A percentile compares a stretch with the other conserved stretches of the same genome.
These are phyloP conservation scores for Lottia gigantea DNA, from an alignment of 2,888 invertebrate genomes.

Conservation along the genomic window DNA sequence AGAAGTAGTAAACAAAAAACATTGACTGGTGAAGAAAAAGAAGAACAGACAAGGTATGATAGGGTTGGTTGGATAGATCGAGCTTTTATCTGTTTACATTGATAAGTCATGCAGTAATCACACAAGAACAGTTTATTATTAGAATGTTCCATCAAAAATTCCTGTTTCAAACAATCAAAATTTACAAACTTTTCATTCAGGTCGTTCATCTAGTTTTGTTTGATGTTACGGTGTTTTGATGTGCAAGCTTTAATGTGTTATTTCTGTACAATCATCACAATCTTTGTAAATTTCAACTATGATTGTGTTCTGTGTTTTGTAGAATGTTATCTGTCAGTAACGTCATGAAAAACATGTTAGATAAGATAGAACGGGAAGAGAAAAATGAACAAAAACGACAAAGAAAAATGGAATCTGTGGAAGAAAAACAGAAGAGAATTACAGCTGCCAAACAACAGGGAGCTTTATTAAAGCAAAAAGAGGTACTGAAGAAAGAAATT, in stretches of 20 bases:
- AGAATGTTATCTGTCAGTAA: conserved; percentile 64
- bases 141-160: no score
- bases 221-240: no score
- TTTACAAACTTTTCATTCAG: no score
- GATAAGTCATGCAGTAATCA: no score
- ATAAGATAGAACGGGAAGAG: conserved; percentile 68
- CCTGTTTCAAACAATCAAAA: no score
- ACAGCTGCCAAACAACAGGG: conserved; percentile 76
- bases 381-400: conserved; percentile 57
- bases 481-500: conserved; percentile 91
- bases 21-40: conserved; percentile 64
- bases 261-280: no score
- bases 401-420: conserved; percentile 66
- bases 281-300: background rate
- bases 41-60: conserved; percentile 62
- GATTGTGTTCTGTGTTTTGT: conserved; percentile 16
- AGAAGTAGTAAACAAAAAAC: conserved; percentile 37
- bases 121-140: no score
- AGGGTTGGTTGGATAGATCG: background rate
- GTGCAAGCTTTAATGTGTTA: no score
- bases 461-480: conserved; percentile 87
- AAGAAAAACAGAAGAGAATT: conserved; percentile 72
- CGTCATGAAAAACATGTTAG: conserved; percentile 63
- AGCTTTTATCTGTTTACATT: background rate
- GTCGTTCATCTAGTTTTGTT: no score